Base-by-base conservation (phyloP, 2,888 invertebrate species). In the Campoletis raptor region DNA sequence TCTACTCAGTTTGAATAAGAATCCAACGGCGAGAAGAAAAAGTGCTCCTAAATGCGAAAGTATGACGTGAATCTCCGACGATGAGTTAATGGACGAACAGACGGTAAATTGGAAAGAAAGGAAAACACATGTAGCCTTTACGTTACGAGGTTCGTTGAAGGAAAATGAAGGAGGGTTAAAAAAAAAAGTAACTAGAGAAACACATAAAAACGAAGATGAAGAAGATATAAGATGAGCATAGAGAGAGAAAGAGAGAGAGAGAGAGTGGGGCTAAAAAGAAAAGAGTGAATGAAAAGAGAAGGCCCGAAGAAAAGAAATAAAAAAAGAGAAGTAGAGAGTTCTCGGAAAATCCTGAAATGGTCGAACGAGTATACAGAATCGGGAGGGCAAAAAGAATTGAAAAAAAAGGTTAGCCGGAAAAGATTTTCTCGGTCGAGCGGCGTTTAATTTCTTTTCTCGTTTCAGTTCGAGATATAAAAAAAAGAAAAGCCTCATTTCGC, bases 371-470 rank as follows among this genome's bases (percentile, higher is more conserved):
- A 77, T 76, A 70, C 82, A 61, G 74, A 83, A 83, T 80, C 69
- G 83, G 57, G 48, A 79, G 54, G 36, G 40, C 10, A 79, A 40
- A 69, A 57, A 40, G 12, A 52, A 78, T 21, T 37, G 18, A 21
- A 18, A 69, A 74, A 78, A 76, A 79, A 82, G 48, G 48, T 78
- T 78, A n/a, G 70, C 80, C 72, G 37, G 70, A 80, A 83, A 80
- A 86, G 76, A 86, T 86, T 80, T 83, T 76, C 80, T 80, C 70
- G 83, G 79, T 79, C 79, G 85, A 86, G 70, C 80, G 54, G 66
- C 83, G 80, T 83, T 86, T 86, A 85, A 85, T 85, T 80, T 83
- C 83, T 83, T 83, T 82, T 79, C 85, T 85, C 85, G 82, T 85
- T 85, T 85, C 81, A 30, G 66, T 37, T 66, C 42, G 69, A 48